phyloP scores from a whole-genome alignment of 2,888 invertebrate genomes.

The Thecocarcelia acutangulata region DNA sequence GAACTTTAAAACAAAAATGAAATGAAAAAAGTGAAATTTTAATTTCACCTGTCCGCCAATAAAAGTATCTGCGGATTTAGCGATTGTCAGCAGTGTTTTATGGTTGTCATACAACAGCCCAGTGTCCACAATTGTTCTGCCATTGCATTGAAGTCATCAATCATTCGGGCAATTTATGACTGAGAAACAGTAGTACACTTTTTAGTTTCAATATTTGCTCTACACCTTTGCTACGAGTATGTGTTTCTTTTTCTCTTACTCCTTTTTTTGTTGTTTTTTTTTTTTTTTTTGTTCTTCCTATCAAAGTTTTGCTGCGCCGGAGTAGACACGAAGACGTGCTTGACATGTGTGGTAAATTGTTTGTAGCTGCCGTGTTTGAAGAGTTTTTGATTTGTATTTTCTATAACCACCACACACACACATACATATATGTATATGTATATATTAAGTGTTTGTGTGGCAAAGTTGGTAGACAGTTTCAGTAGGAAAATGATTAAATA shows the following conservation, averaged over 20 bases:
- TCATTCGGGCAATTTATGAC: conserved; percentile 64
- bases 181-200: conserved; percentile 29
- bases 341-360: conserved; percentile 51
- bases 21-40: conserved; percentile 28
- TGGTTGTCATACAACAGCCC: conserved; percentile 33
- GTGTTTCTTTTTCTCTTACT: not conserved
- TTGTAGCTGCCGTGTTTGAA: conserved; percentile 40
- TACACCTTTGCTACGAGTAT: conserved; percentile 18
- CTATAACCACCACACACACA: not conserved
- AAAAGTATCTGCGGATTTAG: conserved; percentile 43
- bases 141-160: conserved; percentile 61
- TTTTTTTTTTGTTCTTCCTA: too few relatives aligned
- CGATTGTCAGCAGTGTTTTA: conserved; percentile 44
- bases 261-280: not conserved
- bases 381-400: conserved; percentile 27
- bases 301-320: not conserved
- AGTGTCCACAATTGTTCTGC: conserved; percentile 19
- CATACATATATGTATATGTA: not conserved
- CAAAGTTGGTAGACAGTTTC: not conserved
- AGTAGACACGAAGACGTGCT: not conserved
- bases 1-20: not conserved
- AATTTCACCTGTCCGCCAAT: conserved; percentile 46
- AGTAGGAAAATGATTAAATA: not conserved
- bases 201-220: conserved; percentile 54
- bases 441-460: not conserved